Conservation (phyloP, 1,140 invertebrate genomes). For the Ylistrum balloti region DNA sequence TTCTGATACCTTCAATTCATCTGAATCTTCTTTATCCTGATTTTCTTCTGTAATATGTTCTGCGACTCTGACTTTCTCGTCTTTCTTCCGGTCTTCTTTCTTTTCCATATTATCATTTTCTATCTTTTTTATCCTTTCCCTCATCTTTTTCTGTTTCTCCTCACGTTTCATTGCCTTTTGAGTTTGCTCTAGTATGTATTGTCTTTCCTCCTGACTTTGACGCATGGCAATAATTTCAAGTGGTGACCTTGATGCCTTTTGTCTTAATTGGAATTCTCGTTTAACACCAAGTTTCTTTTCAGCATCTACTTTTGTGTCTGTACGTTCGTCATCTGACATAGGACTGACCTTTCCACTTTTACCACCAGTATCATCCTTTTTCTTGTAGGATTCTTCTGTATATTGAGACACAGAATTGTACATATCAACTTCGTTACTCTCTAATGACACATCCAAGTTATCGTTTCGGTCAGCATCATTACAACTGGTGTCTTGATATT, state of each 20-base stretch:
- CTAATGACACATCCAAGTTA: conserved; percentile 42
- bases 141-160: conserved; percentile 59
- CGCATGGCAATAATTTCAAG: conserved; percentile 74
- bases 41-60: conserved; percentile 29
- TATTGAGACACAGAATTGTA: conserved; percentile 20
- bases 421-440: conserved; percentile 48
- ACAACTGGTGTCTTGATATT: not conserved
- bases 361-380: conserved; percentile 23
- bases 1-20: conserved; percentile 13
- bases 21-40: not conserved
- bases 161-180: conserved; percentile 58
- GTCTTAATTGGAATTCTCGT: conserved; percentile 61
- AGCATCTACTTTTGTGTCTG: not conserved
- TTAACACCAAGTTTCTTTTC: conserved; percentile 38
- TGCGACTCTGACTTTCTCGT: conserved; percentile 44
- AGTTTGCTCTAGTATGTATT: conserved; percentile 63
- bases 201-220: conserved; percentile 69
- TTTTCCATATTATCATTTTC: conserved; percentile 41
- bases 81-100: conserved; percentile 38
- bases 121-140: conserved; percentile 49
- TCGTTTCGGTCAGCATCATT: not conserved
- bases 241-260: conserved; percentile 72
- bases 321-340: not conserved
- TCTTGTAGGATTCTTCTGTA: not conserved
- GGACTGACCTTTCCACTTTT: not conserved